Evolutionary conservation across 2,113 vertebrate species (phyloP).

Genomic region (Entosphenus tridentatus): DNA sequence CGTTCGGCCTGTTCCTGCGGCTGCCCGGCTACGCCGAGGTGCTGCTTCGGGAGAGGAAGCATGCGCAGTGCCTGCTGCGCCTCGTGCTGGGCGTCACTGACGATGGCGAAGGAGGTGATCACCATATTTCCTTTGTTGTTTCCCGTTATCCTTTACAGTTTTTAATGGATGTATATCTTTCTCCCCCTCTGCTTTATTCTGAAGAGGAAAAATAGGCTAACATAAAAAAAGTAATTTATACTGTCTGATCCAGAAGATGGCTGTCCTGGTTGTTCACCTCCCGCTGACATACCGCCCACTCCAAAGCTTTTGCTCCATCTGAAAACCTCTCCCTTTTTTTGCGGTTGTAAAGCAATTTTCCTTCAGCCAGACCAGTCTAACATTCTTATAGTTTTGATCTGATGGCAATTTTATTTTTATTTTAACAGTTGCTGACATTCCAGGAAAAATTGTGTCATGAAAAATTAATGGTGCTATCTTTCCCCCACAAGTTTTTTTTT

Average conservation of each 20-base stretch:
- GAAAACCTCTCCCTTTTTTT: too few species aligned
- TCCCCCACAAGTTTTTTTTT: too few species aligned
- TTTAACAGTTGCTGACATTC: too few species aligned
- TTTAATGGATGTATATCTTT: constrained; percentile 2
- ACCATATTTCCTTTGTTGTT: constrained; percentile 13
- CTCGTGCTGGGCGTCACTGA: constrained; percentile 92
- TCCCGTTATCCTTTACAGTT: not conserved
- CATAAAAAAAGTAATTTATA: not conserved
- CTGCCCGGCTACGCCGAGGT: constrained; percentile 94
- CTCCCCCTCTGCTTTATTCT: not conserved
- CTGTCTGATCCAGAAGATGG: not conserved
- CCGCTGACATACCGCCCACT: too few species aligned
- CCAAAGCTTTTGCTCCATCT: too few species aligned
- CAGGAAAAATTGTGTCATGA: too few species aligned
- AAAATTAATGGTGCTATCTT: too few species aligned
- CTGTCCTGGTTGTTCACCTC: not conserved
- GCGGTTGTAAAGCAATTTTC: too few species aligned
- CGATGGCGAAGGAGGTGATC: constrained; percentile 97
- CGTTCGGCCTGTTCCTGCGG: constrained; percentile 86
- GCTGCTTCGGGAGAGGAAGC: constrained; percentile 86
- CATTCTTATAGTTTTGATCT: too few species aligned
- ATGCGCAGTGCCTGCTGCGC: constrained; percentile 85
- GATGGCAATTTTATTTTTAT: too few species aligned
- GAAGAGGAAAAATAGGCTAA: not conserved
- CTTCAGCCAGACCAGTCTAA: too few species aligned